phyloP scores from a whole-genome alignment of 2,113 vertebrate genomes.

The Talpa occidentalis region DNA sequence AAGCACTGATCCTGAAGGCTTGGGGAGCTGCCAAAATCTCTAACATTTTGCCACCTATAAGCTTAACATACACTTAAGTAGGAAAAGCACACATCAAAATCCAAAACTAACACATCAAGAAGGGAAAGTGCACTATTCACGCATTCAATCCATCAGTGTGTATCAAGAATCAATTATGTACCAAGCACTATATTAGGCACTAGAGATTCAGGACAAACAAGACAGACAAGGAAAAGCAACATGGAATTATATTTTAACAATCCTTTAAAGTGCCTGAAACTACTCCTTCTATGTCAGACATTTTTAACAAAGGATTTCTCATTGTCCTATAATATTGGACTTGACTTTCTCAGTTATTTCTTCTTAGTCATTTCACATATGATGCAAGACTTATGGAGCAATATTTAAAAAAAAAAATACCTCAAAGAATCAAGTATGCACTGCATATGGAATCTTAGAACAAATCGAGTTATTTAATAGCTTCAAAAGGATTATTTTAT shows the following conservation, averaged over 20 bases:
- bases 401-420: background rate
- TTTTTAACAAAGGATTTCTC: conserved; percentile 35
- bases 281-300: background rate
- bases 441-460: conserved; percentile 24
- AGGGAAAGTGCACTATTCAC: background rate
- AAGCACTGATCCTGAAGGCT: background rate
- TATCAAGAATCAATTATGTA: background rate
- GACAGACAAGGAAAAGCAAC: conserved; percentile 21
- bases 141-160: background rate
- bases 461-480: conserved; percentile 23
- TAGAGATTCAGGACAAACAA: conserved; percentile 11
- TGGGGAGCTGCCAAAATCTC: background rate
- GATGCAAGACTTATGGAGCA: conserved; percentile 29
- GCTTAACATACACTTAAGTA: background rate
- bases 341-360: conserved; percentile 21
- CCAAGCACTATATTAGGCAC: background rate
- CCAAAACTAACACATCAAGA: background rate
- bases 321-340: background rate
- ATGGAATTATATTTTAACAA: background rate
- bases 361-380: conserved; percentile 26
- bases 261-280: conserved; percentile 8
- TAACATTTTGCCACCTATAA: background rate
- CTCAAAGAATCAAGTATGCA: conserved; percentile 10
- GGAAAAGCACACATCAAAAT: background rate
- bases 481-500: conserved; percentile 22